Evolutionary conservation across 2,797 vertebrate species (phyloP).

Genomic region (Sebastes melanostomus): DNA sequence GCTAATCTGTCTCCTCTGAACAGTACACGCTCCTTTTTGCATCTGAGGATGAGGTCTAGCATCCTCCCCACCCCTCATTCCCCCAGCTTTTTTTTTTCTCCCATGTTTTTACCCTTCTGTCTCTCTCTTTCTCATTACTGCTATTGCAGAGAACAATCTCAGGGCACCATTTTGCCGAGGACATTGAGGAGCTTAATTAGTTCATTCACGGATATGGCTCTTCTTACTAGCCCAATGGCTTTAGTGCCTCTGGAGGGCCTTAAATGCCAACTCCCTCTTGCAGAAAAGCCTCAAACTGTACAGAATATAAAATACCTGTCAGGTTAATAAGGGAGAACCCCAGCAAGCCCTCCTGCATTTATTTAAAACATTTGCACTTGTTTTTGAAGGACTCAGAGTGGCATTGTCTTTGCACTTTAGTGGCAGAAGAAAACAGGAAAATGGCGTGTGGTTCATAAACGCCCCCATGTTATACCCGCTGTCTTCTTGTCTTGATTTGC

Average conservation of each 20-base stretch:
- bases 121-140: slow-evolving; percentile 71
- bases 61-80: not conserved
- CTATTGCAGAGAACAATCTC: slow-evolving; percentile 77
- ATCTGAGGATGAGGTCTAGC: slow-evolving; percentile 38
- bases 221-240: slow-evolving; percentile 69
- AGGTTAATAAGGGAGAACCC: slow-evolving; percentile 60
- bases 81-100: not conserved
- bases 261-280: slow-evolving; percentile 72
- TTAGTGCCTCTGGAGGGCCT: slow-evolving; percentile 70
- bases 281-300: slow-evolving; percentile 58
- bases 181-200: slow-evolving; percentile 82
- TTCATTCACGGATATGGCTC: slow-evolving; percentile 74
- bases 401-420: not conserved
- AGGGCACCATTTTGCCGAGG: slow-evolving; percentile 74
- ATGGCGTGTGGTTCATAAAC: not conserved
- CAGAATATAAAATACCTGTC: slow-evolving; percentile 69
- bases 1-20: slow-evolving; percentile 19
- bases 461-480: not conserved
- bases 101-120: slow-evolving; percentile 42
- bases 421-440: not conserved
- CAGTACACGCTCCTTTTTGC: slow-evolving; percentile 32
- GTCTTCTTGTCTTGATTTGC: slow-evolving; percentile 9
- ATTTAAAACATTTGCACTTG: slow-evolving; percentile 53
- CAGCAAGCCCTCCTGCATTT: slow-evolving; percentile 40
- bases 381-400: slow-evolving; percentile 38